phyloP scores from a whole-genome alignment of 2,113 vertebrate genomes.

The Lycaon pictus region DNA sequence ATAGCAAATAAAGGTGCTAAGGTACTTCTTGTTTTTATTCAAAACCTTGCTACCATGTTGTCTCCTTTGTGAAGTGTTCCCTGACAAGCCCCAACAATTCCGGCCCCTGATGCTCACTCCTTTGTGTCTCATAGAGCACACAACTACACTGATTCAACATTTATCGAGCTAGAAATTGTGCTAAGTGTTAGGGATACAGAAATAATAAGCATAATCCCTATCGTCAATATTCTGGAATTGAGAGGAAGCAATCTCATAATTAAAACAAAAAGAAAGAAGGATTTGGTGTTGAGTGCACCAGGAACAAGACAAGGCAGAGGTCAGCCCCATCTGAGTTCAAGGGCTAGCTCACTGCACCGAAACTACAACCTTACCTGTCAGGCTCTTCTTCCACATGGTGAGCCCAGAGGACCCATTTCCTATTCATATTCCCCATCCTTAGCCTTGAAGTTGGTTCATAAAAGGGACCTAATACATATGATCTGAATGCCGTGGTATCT shows the following conservation, averaged over 20 bases:
- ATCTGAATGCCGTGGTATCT: not conserved
- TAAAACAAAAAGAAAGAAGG: not conserved
- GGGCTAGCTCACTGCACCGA: not conserved
- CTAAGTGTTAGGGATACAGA: not conserved
- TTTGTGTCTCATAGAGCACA: not conserved
- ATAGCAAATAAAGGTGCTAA: not conserved
- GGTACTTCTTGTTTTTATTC: not conserved
- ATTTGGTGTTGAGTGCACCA: not conserved
- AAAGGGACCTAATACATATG: not conserved
- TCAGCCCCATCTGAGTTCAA: not conserved
- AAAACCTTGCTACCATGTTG: not conserved
- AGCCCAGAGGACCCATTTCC: not conserved
- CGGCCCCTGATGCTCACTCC: not conserved
- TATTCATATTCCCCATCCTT: not conserved
- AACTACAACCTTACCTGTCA: not conserved
- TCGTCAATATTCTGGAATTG: not conserved
- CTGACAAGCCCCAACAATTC: not conserved
- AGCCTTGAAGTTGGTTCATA: not conserved
- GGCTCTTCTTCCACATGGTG: not conserved
- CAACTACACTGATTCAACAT: not conserved
- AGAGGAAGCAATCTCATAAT: not conserved
- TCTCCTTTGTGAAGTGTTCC: not conserved
- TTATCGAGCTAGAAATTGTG: not conserved
- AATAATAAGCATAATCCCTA: not conserved
- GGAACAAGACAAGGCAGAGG: not conserved